Base-by-base conservation (phyloP, 2,797 vertebrate species). In the Enteromius paludinosus region DNA sequence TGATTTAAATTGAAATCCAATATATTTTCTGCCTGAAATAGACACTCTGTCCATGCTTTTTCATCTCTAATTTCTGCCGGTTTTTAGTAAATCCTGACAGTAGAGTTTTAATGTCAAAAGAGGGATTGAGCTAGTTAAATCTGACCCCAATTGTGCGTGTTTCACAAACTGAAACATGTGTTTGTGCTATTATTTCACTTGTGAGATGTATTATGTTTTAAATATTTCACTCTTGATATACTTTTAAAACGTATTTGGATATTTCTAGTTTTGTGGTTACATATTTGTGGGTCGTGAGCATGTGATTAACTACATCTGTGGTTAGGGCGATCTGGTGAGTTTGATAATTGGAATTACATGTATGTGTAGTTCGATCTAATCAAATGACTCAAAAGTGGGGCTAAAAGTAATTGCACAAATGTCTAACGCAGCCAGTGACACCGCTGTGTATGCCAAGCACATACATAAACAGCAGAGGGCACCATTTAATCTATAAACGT, bases 381-480 rank as follows among this genome's bases (percentile, higher is more conserved):
- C 2, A 33, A 70, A 17, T 49, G 17, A 18, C 4, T 49, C 28
- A 71, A 71, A 25, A 49, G 17, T 71, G 20, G 20, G 23, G 17
- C 20, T 71, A 10, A 45, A 68, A 69, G n/a, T 70, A 28, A 5
- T 47, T 33, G 9, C 25, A 33, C 9, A 20, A 49, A 71, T 12
- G 69, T 54, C 11, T 54, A 54, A 41, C 4, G 18, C 62, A 49
- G 5, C 41, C 17, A 30, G 8, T 56, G 61, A 11, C n/a, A 7
- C 25, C 25, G 1, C 23, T 11, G 3, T 49, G 43, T 20, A 54
- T 66, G 33, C 56, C n/a, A 61, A 28, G 25, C 62, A 73, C 54
- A 49, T 25, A 10, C 56, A 49, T 65, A 18, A 78, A 56, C 87
- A 87, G 84, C 72, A 87, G 87, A 84, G 79, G 41, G 76, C 84